phyloP scores from a whole-genome alignment of 2,113 vertebrate genomes.

The Dicrurus megarhynchus region DNA sequence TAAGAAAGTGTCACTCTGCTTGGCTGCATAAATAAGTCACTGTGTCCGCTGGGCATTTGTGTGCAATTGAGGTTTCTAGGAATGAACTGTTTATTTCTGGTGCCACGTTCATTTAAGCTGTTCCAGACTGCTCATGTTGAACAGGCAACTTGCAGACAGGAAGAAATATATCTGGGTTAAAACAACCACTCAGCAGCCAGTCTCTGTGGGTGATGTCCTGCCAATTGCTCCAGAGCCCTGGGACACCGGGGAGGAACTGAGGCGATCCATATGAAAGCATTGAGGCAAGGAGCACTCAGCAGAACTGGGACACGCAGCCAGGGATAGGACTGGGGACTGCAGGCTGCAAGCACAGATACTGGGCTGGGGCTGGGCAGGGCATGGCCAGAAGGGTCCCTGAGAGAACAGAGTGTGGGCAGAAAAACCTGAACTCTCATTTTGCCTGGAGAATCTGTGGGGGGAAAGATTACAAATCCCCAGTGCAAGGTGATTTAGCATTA shows the following conservation, averaged over 20 bases:
- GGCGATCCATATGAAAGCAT: not conserved
- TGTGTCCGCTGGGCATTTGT: not conserved
- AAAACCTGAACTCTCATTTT: not conserved
- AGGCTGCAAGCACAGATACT: not conserved
- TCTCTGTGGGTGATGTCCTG: not conserved
- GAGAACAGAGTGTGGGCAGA: not conserved
- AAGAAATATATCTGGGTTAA: not conserved
- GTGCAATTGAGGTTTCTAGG: not conserved
- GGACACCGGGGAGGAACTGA: not conserved
- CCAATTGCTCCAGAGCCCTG: not conserved
- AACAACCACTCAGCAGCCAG: not conserved
- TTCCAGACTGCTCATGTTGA: not conserved
- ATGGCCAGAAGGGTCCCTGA: not conserved
- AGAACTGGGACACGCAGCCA: not conserved
- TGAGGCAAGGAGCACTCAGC: not conserved
- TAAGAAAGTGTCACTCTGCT: not conserved
- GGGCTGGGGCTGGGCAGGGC: not conserved
- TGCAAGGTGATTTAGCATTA: not conserved
- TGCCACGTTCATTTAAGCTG: not conserved
- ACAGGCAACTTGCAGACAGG: not conserved
- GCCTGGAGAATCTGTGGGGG: not conserved
- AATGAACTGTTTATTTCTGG: not conserved
- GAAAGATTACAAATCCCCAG: not conserved
- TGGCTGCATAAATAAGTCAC: not conserved
- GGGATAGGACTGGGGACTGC: not conserved